Conservation (phyloP, 1,140 invertebrate genomes). For the Lepidurus packardi region DNA sequence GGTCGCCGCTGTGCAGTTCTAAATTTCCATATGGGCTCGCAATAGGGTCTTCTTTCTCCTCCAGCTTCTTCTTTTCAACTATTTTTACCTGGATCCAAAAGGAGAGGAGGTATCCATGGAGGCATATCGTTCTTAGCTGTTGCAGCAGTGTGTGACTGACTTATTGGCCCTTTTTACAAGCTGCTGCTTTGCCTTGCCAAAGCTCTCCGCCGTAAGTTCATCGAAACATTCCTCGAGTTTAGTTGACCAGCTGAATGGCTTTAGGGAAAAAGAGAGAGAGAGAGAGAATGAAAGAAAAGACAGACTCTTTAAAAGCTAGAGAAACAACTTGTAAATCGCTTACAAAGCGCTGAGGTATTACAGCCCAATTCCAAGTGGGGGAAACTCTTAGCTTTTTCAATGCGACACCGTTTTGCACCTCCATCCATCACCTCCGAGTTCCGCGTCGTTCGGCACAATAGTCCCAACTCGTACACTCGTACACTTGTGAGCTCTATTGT, state of each 20-base stretch:
- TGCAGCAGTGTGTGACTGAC: slow-evolving; percentile 13
- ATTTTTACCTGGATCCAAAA: slow-evolving; percentile 11
- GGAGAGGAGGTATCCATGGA: not conserved
- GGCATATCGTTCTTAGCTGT: slow-evolving; percentile 7
- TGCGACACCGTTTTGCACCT: not conserved
- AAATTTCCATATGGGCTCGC: not conserved
- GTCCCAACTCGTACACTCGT: not conserved
- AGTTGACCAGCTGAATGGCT: slow-evolving; percentile 10
- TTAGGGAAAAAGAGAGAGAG: not conserved
- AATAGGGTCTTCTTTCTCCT: not conserved
- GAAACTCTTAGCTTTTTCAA: slow-evolving; percentile 8
- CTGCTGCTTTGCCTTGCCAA: slow-evolving; percentile 13
- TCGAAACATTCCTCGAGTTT: slow-evolving; percentile 7
- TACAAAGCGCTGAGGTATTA: slow-evolving; percentile 15
- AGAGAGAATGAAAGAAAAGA: not conserved
- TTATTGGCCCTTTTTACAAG: slow-evolving; percentile 15
- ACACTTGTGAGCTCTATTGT: not conserved
- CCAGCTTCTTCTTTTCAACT: slow-evolving; percentile 8
- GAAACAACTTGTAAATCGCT: slow-evolving; percentile 19
- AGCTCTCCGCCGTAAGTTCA: slow-evolving; percentile 15
- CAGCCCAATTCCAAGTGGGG: not conserved
- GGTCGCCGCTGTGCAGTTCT: slow-evolving; percentile 8
- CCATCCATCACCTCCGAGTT: slow-evolving; percentile 5
- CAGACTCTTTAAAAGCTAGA: not conserved
- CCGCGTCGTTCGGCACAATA: not conserved